Base-by-base conservation (phyloP, 2,888 invertebrate genomes). In the Nebria salina region DNA sequence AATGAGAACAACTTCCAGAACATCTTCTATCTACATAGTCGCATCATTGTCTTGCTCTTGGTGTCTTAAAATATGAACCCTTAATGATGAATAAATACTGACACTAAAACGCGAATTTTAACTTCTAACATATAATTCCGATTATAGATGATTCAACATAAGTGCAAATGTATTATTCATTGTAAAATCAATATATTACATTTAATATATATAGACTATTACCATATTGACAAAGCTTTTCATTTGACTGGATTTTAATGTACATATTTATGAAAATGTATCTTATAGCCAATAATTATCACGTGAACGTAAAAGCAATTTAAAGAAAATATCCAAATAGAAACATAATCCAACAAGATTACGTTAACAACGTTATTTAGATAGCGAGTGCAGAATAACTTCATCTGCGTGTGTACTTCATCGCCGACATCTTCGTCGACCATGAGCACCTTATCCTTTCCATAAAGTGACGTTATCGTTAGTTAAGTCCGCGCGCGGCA, bases 401-500 rank as follows among this genome's bases (percentile, higher is more conserved):
- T 73, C 73, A 73, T 73, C 73, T 73, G 15, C 34, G 41, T n/a
- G 41, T 42, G 73, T 7, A 73, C 42, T 11, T 34, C 41, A 13
- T 73, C 41, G 73, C 15, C 73, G 73, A 15, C 7, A 25, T 25
- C 68, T 68, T 68, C 20, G 68, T 25, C 68, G 68, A 6, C 68
- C 68, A 15, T 15, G 25, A 13, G 26, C 66, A 65, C 66, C 66
- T 65, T 76, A 76, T 43, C 65, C 41, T 34, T 64, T 64, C 54
- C 76, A 76, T 76, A 76, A 76, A 76, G 54, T 65, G 76, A 76
- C 76, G 76, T 76, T 76, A 76, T 76, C 76, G 76, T 76, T 76
- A 76, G 76, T 76, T 76, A 76, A 76, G 76, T 76, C 76, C 25
- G 15, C 41, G 73, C 73, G 43, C 41, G 73, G 43, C 15, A 26